phyloP scores from a whole-genome alignment of 2,888 invertebrate genomes.

The Axea sp. region DNA sequence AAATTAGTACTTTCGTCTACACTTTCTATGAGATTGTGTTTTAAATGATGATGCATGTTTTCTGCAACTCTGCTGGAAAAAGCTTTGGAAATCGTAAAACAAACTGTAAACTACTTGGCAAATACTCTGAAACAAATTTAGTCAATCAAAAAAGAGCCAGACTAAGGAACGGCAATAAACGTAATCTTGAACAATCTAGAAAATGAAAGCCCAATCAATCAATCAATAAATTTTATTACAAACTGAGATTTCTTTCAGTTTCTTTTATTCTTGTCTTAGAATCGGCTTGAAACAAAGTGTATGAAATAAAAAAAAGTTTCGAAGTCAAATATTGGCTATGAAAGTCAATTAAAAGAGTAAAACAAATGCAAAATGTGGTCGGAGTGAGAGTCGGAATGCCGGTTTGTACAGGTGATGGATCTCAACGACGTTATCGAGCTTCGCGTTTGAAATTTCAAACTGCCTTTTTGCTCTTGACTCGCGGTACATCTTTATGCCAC shows the following conservation, averaged over 20 bases:
- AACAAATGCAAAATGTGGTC: constrained; percentile 39
- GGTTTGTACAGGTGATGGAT: constrained; percentile 34
- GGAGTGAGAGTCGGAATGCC: constrained; percentile 11
- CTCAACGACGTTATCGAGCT: constrained; percentile 58
- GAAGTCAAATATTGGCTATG: constrained; percentile 23
- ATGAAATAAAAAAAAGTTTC: neutral
- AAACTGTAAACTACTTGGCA: constrained; percentile 21
- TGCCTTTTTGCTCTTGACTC: constrained; percentile 56
- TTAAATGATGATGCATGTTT: constrained; percentile 49
- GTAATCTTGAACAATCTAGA: constrained; percentile 18
- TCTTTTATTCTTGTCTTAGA: too few species aligned
- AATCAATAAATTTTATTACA: constrained; percentile 24
- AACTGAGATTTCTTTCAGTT: neutral
- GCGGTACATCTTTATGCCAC: constrained; percentile 61
- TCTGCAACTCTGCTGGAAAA: constrained; percentile 32
- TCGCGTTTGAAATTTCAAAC: constrained; percentile 58
- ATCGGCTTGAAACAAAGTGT: too few species aligned
- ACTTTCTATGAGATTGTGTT: constrained; percentile 37
- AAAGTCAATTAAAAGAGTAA: constrained; percentile 39
- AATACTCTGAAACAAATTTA: constrained; percentile 21
- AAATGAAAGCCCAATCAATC: constrained; percentile 21
- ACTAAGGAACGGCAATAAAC: constrained; percentile 1
- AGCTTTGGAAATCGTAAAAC: constrained; percentile 25
- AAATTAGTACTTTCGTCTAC: constrained; percentile 31
- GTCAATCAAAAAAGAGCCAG: neutral